These are phyloP conservation scores for Calameuta idolon DNA, from an alignment of 2,888 invertebrate genomes.

Conservation along the genomic window DNA sequence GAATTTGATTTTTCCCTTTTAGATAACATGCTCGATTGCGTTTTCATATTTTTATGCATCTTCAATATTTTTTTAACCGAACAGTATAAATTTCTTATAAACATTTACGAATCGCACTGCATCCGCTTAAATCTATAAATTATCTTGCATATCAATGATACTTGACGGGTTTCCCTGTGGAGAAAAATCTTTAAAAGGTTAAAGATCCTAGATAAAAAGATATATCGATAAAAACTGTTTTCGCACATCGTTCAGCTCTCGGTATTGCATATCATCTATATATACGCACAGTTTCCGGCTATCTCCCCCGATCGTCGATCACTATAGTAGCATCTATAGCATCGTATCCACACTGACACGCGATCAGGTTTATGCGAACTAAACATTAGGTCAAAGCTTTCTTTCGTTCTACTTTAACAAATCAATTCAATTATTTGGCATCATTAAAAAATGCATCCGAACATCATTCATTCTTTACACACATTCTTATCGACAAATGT, in stretches of 20 bases:
- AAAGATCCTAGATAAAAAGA: conserved; percentile 10
- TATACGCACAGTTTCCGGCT: conserved; percentile 59
- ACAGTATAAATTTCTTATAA: neutral
- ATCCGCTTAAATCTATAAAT: neutral
- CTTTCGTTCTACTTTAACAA: neutral
- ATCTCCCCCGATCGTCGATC: conserved; percentile 56
- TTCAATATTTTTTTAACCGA: neutral
- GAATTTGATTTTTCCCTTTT: neutral
- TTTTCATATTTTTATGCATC: neutral
- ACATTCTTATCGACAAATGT: neutral
- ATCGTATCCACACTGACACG: conserved; percentile 13
- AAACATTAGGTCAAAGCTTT: neutral
- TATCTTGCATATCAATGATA: neutral
- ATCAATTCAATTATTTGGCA: neutral
- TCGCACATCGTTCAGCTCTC: conserved; percentile 28
- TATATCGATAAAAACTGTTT: conserved; percentile 19
- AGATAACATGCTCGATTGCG: neutral
- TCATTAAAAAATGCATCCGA: neutral
- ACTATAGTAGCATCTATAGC: conserved; percentile 40
- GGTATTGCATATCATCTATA: conserved; percentile 36
- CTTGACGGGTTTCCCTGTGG: neutral
- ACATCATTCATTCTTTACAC: neutral
- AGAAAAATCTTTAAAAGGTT: neutral
- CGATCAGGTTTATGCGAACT: conserved; percentile 1
- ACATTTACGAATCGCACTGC: neutral